Evolutionary conservation across 1,140 invertebrate genomes (phyloP).

Genomic region (Drosophila parvula): DNA sequence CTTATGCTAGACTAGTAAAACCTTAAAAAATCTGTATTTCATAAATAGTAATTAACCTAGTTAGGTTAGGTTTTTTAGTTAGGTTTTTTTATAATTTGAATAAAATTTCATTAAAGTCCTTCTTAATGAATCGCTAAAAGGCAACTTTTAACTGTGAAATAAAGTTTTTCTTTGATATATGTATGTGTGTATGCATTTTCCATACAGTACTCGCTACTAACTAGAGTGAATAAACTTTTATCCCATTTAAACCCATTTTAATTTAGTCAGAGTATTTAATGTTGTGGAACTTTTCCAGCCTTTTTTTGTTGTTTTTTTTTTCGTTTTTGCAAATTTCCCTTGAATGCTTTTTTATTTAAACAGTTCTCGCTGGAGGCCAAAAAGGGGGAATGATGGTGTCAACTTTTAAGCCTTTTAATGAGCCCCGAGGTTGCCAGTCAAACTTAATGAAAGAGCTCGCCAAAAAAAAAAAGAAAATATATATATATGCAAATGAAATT

Average conservation of each 20-base stretch:
- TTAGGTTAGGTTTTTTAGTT: too few species aligned
- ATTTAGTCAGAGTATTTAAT: slow-evolving; percentile 23
- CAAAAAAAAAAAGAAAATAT: slow-evolving; percentile 15
- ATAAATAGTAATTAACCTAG: background rate
- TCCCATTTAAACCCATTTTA: slow-evolving; percentile 16
- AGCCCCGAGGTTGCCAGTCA: slow-evolving; percentile 46
- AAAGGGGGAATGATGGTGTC: slow-evolving; percentile 19
- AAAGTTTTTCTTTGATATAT: background rate
- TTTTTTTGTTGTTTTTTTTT: too few species aligned
- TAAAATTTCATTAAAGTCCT: background rate
- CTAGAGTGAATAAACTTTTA: slow-evolving; percentile 17
- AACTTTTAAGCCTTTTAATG: slow-evolving; percentile 77
- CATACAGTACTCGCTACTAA: background rate
- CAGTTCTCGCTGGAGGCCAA: slow-evolving; percentile 8
- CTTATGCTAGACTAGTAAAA: too few species aligned
- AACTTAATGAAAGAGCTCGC: slow-evolving; percentile 68
- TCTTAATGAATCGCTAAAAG: background rate
- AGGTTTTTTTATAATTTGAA: too few species aligned
- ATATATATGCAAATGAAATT: slow-evolving; percentile 59
- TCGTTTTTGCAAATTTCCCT: slow-evolving; percentile 15
- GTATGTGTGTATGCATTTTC: background rate
- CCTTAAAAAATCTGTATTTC: background rate
- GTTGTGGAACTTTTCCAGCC: slow-evolving; percentile 4
- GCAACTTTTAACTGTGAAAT: background rate
- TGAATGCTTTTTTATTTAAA: slow-evolving; percentile 33